These are phyloP conservation scores for Belonocnema kinseyi DNA, from an alignment of 1,140 invertebrate species.

Conservation along the genomic window DNA sequence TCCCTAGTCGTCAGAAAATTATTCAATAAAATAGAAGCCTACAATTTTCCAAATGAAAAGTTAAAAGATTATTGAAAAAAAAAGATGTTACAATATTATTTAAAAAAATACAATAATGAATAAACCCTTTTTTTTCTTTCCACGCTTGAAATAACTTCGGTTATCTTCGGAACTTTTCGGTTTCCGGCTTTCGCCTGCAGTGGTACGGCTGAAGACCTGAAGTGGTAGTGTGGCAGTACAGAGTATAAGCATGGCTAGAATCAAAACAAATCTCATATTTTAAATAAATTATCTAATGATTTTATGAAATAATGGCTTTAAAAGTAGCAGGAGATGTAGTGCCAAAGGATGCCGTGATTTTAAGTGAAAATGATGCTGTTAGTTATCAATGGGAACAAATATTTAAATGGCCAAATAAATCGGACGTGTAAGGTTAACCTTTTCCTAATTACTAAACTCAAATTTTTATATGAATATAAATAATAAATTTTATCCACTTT, in stretches of 20 bases:
- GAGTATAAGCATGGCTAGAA: conserved; percentile 18
- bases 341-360: background rate
- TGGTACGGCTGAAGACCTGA: too few species aligned
- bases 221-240: too few species aligned
- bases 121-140: too few species aligned
- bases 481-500: background rate
- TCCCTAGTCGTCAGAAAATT: too few species aligned
- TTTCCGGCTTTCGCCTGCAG: too few species aligned
- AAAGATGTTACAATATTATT: too few species aligned
- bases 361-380: conserved; percentile 36
- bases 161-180: too few species aligned
- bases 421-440: conserved; percentile 58
- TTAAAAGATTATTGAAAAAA: too few species aligned
- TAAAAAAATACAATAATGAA: too few species aligned
- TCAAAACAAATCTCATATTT: background rate
- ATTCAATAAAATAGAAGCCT: too few species aligned
- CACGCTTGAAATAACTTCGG: too few species aligned
- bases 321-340: background rate
- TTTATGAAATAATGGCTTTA: background rate
- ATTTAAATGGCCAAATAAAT: conserved; percentile 48
- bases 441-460: conserved; percentile 32
- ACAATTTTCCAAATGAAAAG: too few species aligned
- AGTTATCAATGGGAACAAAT: conserved; percentile 49
- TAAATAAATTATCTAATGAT: background rate
- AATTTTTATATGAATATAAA: background rate